A percentile compares a stretch with the other conserved stretches of the same genome.
These are phyloP conservation scores for Rhynchonycteris naso DNA, from an alignment of 2,797 vertebrate genomes.

Conservation along the genomic window DNA sequence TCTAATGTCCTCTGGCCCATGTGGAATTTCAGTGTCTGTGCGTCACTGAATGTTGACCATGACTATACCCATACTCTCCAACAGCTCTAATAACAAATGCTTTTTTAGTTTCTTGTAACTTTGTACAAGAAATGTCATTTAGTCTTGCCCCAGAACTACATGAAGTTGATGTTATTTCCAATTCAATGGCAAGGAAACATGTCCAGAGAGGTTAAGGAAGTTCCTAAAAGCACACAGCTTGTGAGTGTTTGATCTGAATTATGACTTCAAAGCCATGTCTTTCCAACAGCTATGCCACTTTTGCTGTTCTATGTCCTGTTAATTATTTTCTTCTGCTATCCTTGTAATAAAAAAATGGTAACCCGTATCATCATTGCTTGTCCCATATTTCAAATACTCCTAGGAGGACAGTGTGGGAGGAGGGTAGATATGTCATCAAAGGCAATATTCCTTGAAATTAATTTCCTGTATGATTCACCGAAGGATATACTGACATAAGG, in stretches of 20 bases:
- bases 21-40: background rate
- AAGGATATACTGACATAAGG: slow-evolving; percentile 31
- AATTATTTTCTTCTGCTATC: slow-evolving; percentile 39
- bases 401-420: background rate
- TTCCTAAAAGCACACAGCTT: background rate
- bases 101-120: background rate
- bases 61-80: background rate
- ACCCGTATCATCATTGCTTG: background rate
- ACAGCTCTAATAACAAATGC: background rate
- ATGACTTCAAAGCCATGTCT: background rate
- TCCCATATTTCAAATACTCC: slow-evolving; percentile 36
- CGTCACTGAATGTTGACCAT: background rate
- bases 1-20: background rate
- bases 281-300: background rate
- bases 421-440: background rate
- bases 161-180: background rate
- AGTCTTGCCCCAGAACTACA: background rate
- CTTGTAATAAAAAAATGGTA: slow-evolving; percentile 57
- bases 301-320: background rate
- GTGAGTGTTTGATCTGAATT: background rate
- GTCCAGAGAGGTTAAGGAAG: background rate
- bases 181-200: background rate
- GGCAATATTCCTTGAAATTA: slow-evolving; percentile 62
- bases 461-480: slow-evolving; percentile 52
- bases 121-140: background rate